Evolutionary conservation across 2,797 vertebrate genomes (phyloP).

Genomic region (Smutsia gigantea): DNA sequence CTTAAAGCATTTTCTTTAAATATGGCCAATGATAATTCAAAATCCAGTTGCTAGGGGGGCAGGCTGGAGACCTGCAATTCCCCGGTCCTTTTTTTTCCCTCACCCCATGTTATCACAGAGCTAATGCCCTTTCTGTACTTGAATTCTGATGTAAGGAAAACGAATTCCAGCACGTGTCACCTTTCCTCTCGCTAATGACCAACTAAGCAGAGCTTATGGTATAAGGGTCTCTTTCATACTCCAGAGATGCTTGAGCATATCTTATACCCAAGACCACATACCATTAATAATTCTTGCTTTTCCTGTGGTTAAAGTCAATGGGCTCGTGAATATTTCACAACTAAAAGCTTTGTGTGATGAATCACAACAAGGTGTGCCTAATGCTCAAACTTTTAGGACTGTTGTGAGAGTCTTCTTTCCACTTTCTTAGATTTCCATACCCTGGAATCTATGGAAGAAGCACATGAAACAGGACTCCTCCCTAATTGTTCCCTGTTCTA

Average conservation of each 20-base stretch:
- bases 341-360: no score
- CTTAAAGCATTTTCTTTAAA: not conserved
- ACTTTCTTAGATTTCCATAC: not conserved
- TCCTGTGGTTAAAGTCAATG: slow-evolving; percentile 15
- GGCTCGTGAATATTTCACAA: slow-evolving; percentile 62
- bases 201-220: not conserved
- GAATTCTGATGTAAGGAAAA: slow-evolving; percentile 8
- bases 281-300: slow-evolving; percentile 42
- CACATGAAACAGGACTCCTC: not conserved
- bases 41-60: not conserved
- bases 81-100: not conserved
- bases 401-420: slow-evolving; percentile 33
- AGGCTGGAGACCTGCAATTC: not conserved
- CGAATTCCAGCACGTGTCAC: not conserved
- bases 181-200: not conserved
- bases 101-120: not conserved
- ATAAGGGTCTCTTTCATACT: slow-evolving; percentile 32
- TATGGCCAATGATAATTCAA: not conserved
- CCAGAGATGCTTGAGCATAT: slow-evolving; percentile 8
- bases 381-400: slow-evolving; percentile 24
- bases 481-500: not conserved
- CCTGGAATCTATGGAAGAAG: not conserved
- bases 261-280: slow-evolving; percentile 27
- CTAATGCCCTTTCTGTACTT: not conserved
- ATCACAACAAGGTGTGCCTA: not conserved